A percentile compares a stretch with the other conserved stretches of the same genome.
phyloP scores from a whole-genome alignment of 2,113 vertebrate species.

The Melanostigma gelatinosum region DNA sequence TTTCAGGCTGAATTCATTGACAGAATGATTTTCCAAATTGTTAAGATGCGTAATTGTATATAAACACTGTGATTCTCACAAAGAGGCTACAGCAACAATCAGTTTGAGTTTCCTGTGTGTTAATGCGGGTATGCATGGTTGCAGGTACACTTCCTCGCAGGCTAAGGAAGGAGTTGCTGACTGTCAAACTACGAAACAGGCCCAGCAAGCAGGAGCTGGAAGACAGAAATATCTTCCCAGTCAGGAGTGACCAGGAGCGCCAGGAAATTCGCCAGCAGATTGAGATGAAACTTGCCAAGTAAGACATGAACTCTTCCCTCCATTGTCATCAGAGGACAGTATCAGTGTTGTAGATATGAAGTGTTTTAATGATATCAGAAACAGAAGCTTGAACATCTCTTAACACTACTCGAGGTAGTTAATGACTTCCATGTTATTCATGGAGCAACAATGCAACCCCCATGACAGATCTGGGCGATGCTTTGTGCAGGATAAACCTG shows the following conservation, averaged over 20 bases:
- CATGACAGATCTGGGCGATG: background rate
- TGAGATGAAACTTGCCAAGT: slow-evolving; percentile 98
- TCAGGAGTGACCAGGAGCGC: slow-evolving; percentile 92
- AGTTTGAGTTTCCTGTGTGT: slow-evolving; percentile 14
- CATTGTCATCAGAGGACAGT: background rate
- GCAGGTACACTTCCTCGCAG: slow-evolving; percentile 94
- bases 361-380: background rate
- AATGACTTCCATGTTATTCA: background rate
- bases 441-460: background rate
- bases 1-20: background rate
- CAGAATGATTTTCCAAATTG: background rate
- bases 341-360: background rate
- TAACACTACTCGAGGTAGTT: background rate
- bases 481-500: background rate
- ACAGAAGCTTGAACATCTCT: background rate
- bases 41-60: background rate
- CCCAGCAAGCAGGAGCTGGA: slow-evolving; percentile 97
- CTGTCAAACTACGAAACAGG: slow-evolving; percentile 94
- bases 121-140: slow-evolving; percentile 26
- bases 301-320: slow-evolving; percentile 71
- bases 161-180: slow-evolving; percentile 95
- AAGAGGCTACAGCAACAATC: background rate
- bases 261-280: slow-evolving; percentile 98
- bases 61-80: background rate
- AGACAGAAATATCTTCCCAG: slow-evolving; percentile 96